Evolutionary conservation across 1,140 invertebrate species (phyloP), one percentile per base, ranked within the genome.

Genomic region (Trialeurodes vaporariorum): DNA sequence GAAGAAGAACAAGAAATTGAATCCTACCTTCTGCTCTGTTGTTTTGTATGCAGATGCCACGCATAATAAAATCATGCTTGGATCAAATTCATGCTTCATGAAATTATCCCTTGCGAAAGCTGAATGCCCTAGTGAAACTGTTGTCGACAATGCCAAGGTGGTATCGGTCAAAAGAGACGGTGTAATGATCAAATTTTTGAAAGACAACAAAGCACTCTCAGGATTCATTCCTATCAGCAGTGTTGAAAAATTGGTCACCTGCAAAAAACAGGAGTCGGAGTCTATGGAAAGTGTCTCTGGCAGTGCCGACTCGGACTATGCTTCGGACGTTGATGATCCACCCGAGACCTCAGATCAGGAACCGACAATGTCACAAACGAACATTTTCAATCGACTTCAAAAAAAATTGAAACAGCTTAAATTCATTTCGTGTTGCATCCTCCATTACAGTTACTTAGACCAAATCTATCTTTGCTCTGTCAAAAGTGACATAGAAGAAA

Each of bases 21-120:
- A 76, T 61, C 86, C 84, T 0, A 79, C 81, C 2, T 77, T 91
- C 1, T 72, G 90, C 1, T 91, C 89, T 70, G 78, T 83, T 22
- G 79, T 88, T 23, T 75, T 49, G 34, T 49, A 49, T 49, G 34
- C 34, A 9, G 34, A 49, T 17, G 17, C 34, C 17, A 5, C 17
- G 34, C 5, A 49, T 9, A 49, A 49, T 17, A 49, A 49, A 49
- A 17, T 49, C 17, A 9, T 49, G 34, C 34, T 49, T 17, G 34
- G 34, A 49, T 49, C 34, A 9, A 5, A 49, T 17, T 49, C 34
- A 5, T 49, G 34, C 34, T 49, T 49, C 5, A 5, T 9, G 17
- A 9, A 5, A 49, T 17, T 49, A 49, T 17, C 5, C 5, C 34
- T 49, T 17, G 5, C 34, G 17, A 49, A 49, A 49, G 34, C 34